Conservation (phyloP, 2,888 invertebrate species). For the Eumacrocentrus americanus region DNA sequence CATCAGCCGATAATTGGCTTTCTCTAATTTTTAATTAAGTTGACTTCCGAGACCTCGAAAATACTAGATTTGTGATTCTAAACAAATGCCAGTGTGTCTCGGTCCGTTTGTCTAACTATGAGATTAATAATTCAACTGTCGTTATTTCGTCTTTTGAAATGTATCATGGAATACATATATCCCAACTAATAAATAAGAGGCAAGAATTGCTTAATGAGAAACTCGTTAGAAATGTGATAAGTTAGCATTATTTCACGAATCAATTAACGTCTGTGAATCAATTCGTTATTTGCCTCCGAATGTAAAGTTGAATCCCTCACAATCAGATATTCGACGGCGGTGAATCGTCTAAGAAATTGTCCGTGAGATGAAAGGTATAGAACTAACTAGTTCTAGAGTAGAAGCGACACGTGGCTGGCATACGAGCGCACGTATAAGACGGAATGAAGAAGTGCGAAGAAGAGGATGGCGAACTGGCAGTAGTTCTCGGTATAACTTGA, state of each 20-base stretch:
- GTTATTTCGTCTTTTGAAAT: too few species aligned
- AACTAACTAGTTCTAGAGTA: too few species aligned
- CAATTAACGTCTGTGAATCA: not conserved
- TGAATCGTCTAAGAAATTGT: not conserved
- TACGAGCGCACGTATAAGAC: not conserved
- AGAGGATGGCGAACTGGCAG: not conserved
- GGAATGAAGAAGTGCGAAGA: not conserved
- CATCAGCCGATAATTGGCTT: too few species aligned
- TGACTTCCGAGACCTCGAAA: too few species aligned
- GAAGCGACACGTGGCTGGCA: not conserved
- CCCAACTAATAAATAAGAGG: not conserved
- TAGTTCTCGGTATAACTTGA: constrained; percentile 44
- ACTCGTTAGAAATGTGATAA: not conserved
- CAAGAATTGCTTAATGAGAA: not conserved
- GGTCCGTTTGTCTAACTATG: too few species aligned
- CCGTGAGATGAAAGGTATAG: not conserved
- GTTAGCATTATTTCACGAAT: not conserved
- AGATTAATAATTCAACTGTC: too few species aligned
- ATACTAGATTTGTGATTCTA: too few species aligned
- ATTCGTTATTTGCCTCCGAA: not conserved
- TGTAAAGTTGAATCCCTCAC: not conserved
- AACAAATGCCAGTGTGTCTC: too few species aligned
- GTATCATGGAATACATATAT: too few species aligned
- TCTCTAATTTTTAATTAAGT: too few species aligned
- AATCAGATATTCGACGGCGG: not conserved